phyloP scores from a whole-genome alignment of 2,888 invertebrate species.

The Eupithecia centaureata region DNA sequence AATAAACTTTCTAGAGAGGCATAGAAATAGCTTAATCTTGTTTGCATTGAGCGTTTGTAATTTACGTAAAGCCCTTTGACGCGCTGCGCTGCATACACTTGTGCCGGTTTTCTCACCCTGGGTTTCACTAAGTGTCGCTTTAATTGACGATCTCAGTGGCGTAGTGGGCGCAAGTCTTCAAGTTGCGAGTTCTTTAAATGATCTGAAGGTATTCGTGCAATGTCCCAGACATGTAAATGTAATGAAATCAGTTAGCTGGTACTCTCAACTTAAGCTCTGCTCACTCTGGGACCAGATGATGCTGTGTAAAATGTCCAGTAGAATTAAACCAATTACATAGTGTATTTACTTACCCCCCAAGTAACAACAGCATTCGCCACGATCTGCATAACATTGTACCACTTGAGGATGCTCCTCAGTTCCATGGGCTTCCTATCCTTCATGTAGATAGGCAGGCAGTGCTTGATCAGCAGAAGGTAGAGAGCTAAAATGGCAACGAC shows the following conservation, averaged over 20 bases:
- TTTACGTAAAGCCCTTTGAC: not conserved
- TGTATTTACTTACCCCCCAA: slow-evolving; percentile 84
- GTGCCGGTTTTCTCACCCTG: not conserved
- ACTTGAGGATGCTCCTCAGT: slow-evolving; percentile 86
- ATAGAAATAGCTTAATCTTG: not conserved
- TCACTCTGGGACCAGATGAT: not conserved
- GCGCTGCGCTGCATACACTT: not conserved
- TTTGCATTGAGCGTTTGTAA: not conserved
- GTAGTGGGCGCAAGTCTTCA: not conserved
- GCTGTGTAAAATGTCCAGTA: not conserved
- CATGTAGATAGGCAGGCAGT: slow-evolving; percentile 88
- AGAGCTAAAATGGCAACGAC: slow-evolving; percentile 74
- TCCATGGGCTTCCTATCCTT: slow-evolving; percentile 86
- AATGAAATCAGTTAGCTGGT: not conserved
- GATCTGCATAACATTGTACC: slow-evolving; percentile 93
- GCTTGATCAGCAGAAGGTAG: slow-evolving; percentile 84
- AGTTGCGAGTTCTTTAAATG: not conserved
- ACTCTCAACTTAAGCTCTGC: not conserved
- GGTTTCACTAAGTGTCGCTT: not conserved
- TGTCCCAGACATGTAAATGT: not conserved
- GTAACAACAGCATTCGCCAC: slow-evolving; percentile 86
- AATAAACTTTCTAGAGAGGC: not conserved
- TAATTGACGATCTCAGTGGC: not conserved
- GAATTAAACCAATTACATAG: not conserved
- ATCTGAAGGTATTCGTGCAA: no score